A percentile compares a stretch with the other conserved stretches of the same genome.
Evolutionary conservation across 2,888 invertebrate genomes (phyloP).

Genomic region (Hirtodrosophila confusa): DNA sequence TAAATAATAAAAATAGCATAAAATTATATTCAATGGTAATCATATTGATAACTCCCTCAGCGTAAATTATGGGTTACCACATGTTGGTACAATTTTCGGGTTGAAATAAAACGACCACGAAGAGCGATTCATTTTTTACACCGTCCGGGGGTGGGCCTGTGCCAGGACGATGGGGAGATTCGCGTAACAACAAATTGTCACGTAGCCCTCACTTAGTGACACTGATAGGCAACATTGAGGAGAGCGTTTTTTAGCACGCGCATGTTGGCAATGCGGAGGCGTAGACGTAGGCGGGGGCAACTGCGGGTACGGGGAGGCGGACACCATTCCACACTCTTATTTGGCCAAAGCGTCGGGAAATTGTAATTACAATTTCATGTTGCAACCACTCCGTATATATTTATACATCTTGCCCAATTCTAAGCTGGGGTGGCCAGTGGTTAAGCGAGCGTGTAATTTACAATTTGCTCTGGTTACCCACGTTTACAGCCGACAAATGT

Average conservation of each 20-base stretch:
- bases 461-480: conserved; percentile 81
- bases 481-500: conserved; percentile 66
- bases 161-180: conserved; percentile 54
- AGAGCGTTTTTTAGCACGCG: conserved; percentile 64
- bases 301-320: conserved; percentile 14
- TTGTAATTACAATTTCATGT: conserved; percentile 73
- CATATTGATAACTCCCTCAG: conserved; percentile 66
- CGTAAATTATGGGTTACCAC: conserved; percentile 77
- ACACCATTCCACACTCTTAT: conserved; percentile 21
- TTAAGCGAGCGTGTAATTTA: conserved; percentile 84
- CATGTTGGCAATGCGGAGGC: conserved; percentile 21
- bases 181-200: conserved; percentile 75
- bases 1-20: conserved; percentile 2
- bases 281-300: conserved; percentile 20
- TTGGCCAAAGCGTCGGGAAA: conserved; percentile 46
- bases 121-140: conserved; percentile 61
- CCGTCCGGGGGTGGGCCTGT: conserved; percentile 52
- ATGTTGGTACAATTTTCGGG: conserved; percentile 67
- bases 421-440: conserved; percentile 74
- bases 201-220: conserved; percentile 63
- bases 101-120: conserved; percentile 52
- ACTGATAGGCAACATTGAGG: conserved; percentile 48
- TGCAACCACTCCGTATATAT: conserved; percentile 63
- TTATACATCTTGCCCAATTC: conserved; percentile 46
- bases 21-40: conserved; percentile 38